Conservation (phyloP, 2,797 vertebrate species). For the Calcarius lapponicus region DNA sequence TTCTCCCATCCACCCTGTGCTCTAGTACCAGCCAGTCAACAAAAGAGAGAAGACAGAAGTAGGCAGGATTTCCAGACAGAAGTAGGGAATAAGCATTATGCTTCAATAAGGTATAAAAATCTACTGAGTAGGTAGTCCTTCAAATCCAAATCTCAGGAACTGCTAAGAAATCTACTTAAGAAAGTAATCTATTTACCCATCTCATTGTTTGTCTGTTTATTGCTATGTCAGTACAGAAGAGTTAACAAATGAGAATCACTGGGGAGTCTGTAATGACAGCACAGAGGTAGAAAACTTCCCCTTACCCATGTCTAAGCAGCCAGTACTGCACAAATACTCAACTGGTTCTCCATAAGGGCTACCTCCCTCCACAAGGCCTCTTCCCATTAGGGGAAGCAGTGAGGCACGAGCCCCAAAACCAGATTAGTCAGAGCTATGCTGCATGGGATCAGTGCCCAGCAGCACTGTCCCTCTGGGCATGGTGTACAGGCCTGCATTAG, state of each 20-base stretch:
- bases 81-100: not conserved
- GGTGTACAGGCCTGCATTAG: not conserved
- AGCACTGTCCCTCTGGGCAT: not conserved
- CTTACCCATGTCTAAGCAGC: fast-evolving
- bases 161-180: not conserved
- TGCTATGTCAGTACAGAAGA: not conserved
- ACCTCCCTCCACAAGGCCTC: not conserved
- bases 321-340: not conserved
- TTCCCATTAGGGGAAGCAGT: not conserved
- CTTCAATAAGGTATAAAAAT: not conserved
- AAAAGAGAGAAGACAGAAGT: not conserved
- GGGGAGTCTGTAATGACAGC: not conserved
- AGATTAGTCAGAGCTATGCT: not conserved
- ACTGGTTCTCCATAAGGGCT: not conserved
- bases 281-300: not conserved
- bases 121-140: not conserved
- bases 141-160: not conserved
- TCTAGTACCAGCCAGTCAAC: not conserved
- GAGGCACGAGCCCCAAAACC: not conserved
- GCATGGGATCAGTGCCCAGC: fast-evolving
- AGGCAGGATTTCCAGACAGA: not conserved
- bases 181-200: not conserved
- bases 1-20: not conserved
- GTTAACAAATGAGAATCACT: not conserved
- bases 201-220: not conserved